These are phyloP conservation scores for Charanyca ferruginea DNA, from an alignment of 2,888 invertebrate genomes.

Conservation along the genomic window DNA sequence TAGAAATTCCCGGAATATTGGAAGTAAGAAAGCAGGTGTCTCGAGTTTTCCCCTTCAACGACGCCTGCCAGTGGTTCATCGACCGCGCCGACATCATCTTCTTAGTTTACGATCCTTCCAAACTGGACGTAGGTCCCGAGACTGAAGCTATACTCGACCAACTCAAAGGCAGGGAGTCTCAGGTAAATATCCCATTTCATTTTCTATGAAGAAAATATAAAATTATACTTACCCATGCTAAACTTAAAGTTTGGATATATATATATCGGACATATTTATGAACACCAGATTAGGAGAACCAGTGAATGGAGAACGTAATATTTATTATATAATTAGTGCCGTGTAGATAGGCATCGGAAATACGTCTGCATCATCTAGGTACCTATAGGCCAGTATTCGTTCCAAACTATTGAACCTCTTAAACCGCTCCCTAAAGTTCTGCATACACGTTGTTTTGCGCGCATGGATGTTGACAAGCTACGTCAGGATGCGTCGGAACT, in stretches of 20 bases:
- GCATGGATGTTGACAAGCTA: no score
- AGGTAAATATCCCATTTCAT: constrained; percentile 87
- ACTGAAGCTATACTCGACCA: constrained; percentile 98
- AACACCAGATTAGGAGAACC: neutral
- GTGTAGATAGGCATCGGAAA: constrained; percentile 7
- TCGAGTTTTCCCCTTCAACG: constrained; percentile 98
- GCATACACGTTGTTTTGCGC: no score
- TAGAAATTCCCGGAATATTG: constrained; percentile 98
- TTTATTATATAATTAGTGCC: constrained; percentile 3
- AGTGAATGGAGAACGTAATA: neutral
- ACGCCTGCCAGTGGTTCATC: constrained; percentile 99
- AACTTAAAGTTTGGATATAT: neutral
- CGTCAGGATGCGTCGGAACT: no score
- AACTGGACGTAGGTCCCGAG: constrained; percentile 98
- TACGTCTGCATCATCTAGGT: constrained; percentile 21
- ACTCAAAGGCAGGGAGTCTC: constrained; percentile 97
- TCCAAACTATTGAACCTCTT: constrained; percentile 12
- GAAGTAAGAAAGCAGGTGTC: constrained; percentile 98
- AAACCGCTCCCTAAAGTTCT: no score
- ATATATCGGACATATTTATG: neutral
- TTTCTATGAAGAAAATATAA: neutral
- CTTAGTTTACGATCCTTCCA: constrained; percentile 98
- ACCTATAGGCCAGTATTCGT: constrained; percentile 19
- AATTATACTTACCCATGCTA: neutral
- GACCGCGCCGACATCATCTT: constrained; percentile 98